phyloP scores from a whole-genome alignment of 2,888 invertebrate genomes.

The Sceliomorpha sp. region DNA sequence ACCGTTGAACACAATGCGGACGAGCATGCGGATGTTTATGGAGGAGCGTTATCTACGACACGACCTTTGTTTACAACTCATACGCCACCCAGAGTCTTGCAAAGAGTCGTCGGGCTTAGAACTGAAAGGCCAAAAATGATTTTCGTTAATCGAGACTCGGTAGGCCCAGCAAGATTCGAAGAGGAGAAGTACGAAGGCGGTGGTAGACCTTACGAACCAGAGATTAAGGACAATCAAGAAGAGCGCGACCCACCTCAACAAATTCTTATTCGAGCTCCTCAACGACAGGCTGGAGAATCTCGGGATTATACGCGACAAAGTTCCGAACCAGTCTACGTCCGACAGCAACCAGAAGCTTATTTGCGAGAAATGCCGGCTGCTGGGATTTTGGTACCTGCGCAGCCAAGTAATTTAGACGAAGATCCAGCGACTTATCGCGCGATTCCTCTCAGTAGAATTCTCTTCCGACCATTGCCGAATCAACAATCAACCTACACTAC shows the following conservation, averaged over 20 bases:
- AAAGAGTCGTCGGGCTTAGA: constrained; percentile 64
- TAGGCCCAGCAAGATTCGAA: constrained; percentile 71
- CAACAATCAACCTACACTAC: constrained; percentile 68
- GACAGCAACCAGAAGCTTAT: constrained; percentile 68
- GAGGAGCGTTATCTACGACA: constrained; percentile 84
- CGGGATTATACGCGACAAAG: constrained; percentile 69
- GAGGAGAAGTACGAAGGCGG: constrained; percentile 64
- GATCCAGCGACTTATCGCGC: constrained; percentile 63
- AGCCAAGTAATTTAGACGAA: constrained; percentile 63
- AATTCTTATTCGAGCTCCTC: constrained; percentile 61
- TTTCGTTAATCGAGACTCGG: constrained; percentile 66
- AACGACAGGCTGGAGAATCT: constrained; percentile 47
- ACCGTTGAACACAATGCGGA: constrained; percentile 83
- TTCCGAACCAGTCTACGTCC: constrained; percentile 69
- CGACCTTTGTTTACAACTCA: constrained; percentile 86
- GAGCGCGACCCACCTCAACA: constrained; percentile 69
- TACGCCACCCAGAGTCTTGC: constrained; percentile 82
- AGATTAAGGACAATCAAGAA: constrained; percentile 65
- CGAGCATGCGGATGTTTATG: constrained; percentile 86
- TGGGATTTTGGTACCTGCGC: constrained; percentile 65
- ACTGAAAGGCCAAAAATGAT: constrained; percentile 68
- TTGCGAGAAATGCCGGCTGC: constrained; percentile 66
- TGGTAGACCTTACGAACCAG: constrained; percentile 65
- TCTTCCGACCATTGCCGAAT: constrained; percentile 64
- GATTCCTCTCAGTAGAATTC: constrained; percentile 63